Base-by-base conservation (phyloP, 2,113 vertebrate genomes). In the Archocentrus centrarchus region DNA sequence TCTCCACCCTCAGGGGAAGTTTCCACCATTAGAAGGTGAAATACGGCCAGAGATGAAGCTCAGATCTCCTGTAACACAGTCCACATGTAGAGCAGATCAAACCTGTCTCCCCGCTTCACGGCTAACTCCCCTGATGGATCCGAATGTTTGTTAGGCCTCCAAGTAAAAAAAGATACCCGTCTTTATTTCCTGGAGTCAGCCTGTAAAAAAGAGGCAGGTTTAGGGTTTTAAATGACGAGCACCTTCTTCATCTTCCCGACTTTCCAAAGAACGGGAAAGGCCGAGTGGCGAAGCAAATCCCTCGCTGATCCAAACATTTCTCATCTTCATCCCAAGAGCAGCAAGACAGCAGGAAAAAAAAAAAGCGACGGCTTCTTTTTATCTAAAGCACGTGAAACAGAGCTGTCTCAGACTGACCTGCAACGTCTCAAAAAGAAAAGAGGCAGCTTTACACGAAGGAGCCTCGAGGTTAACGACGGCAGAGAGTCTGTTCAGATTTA, bases 231-330 rank as follows among this genome's bases (percentile, higher is more conserved):
- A 53, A 66, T 10, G 30, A 80, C 2, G 8, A 59, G 24, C 3
- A 35, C 61, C 53, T 44, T 66, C 82, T 76, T 83, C 68, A 77
- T 86, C 61, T 44, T 73, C 58, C 30, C 6, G 4, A 70, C 6
- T 53, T 53, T 53, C 66, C 44, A 5, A 6, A 0, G 17, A 70
- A 53, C 0, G 0, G 44, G 10, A 24, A 70, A 53, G 6, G 44
- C 66, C 15, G 1, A 70, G 66, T 32, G 66, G 44, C 7, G n/a
- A 62, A 66, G 27, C 2, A 0, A 55, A 77, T 22, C 86, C 66
- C 82, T 77, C 18, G 62, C 73, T 87, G 87, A 89, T 84, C 79
- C 81, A 79, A 84, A 82, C 78, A 64, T 75, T 81, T 85, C 76
- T 84, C 80, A 83, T 86, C 82, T 76, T 68, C 79, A 63, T 77